Conservation (phyloP, 2,113 vertebrate genomes). For the Terrapene triunguis region DNA sequence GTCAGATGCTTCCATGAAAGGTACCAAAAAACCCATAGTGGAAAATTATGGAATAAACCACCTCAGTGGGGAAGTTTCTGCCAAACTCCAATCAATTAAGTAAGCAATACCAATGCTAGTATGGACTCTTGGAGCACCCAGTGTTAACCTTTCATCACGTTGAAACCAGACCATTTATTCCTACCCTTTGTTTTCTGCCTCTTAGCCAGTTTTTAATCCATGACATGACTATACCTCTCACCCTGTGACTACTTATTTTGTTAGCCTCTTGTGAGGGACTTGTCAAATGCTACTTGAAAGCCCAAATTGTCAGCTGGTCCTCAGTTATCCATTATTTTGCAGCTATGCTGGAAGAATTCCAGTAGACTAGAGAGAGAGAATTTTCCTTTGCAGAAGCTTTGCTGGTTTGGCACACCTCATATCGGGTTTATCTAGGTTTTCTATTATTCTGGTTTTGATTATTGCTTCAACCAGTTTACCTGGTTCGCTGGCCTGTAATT, state of each 20-base stretch:
- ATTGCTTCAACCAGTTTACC: neutral
- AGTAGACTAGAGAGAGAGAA: too few species aligned
- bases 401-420: neutral
- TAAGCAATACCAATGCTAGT: neutral
- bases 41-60: slow-evolving; percentile 30
- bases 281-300: neutral
- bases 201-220: neutral
- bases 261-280: neutral
- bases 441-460: neutral
- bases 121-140: neutral
- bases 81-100: neutral
- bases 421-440: neutral
- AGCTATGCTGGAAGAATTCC: neutral
- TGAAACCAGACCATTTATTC: neutral
- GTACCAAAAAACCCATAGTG: slow-evolving; percentile 23
- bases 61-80: neutral
- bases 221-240: neutral
- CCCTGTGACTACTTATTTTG: neutral
- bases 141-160: neutral
- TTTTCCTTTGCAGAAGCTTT: neutral
- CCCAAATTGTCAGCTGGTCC: neutral
- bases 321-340: neutral
- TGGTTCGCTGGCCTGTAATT: neutral
- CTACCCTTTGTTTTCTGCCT: neutral
- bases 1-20: neutral